These are phyloP conservation scores for Melieria omissa DNA, from an alignment of 2,888 invertebrate genomes.

Conservation along the genomic window DNA sequence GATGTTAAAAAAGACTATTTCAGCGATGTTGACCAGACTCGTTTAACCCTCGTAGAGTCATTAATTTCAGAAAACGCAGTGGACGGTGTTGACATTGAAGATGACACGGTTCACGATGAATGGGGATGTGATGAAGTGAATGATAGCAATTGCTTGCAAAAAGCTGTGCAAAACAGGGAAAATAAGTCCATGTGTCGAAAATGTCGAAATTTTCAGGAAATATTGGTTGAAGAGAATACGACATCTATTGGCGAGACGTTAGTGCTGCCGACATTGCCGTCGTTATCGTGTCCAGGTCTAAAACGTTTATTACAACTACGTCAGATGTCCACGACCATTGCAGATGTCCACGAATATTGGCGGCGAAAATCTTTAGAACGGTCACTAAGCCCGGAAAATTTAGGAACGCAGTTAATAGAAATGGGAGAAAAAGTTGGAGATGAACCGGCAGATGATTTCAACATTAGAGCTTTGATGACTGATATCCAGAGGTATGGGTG, in stretches of 20 bases:
- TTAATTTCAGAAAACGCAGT: slow-evolving; percentile 46
- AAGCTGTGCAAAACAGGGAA: not conserved
- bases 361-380: slow-evolving; percentile 31
- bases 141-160: not conserved
- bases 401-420: not conserved
- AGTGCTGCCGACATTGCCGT: slow-evolving; percentile 44
- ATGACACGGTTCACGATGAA: not conserved
- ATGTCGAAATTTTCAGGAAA: slow-evolving; percentile 50
- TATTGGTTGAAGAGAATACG: slow-evolving; percentile 42
- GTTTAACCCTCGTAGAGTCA: slow-evolving; percentile 52
- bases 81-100: not conserved
- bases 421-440: not conserved
- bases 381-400: slow-evolving; percentile 6
- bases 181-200: slow-evolving; percentile 45
- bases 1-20: slow-evolving; percentile 26
- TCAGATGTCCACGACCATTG: slow-evolving; percentile 42
- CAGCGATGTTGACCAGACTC: slow-evolving; percentile 45
- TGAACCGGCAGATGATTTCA: not conserved
- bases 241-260: slow-evolving; percentile 45
- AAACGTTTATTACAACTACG: slow-evolving; percentile 46
- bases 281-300: slow-evolving; percentile 35
- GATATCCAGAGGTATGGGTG: not conserved
- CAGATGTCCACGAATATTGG: slow-evolving; percentile 50
- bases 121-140: not conserved
- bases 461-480: not conserved